Evolutionary conservation across 2,797 vertebrate species (phyloP).

Genomic region (Oryzias dopingdopingensis): DNA sequence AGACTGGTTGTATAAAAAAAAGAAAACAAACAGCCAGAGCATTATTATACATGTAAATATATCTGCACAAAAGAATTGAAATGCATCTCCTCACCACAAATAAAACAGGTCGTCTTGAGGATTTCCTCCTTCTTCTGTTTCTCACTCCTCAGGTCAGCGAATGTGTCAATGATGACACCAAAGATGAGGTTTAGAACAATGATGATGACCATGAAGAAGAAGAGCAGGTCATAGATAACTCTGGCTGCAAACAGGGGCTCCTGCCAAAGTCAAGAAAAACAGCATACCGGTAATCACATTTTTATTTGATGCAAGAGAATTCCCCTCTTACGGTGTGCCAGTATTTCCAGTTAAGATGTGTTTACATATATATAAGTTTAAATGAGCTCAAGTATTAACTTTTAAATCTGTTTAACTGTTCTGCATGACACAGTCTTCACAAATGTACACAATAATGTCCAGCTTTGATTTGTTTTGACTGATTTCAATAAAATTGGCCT

Average conservation of each 20-base stretch:
- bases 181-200: conserved; percentile 98
- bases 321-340: too few species aligned
- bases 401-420: too few species aligned
- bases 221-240: conserved; percentile 96
- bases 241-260: conserved; percentile 95
- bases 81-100: conserved; percentile 84
- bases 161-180: conserved; percentile 97
- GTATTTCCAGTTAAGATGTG: too few species aligned
- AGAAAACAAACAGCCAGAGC: not conserved
- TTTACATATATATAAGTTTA: too few species aligned
- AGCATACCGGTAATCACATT: not conserved
- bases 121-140: conserved; percentile 98
- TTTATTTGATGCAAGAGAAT: too few species aligned
- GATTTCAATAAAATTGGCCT: too few species aligned
- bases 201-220: conserved; percentile 99
- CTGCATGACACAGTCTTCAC: too few species aligned
- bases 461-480: too few species aligned
- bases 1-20: conserved; percentile 4
- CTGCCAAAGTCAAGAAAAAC: conserved; percentile 46
- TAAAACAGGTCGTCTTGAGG: conserved; percentile 96
- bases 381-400: too few species aligned
- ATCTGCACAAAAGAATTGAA: not conserved
- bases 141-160: conserved; percentile 95
- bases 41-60: not conserved
- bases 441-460: too few species aligned